These are phyloP conservation scores for Spilosoma lubricipeda DNA, from an alignment of 2,888 invertebrate species.

Conservation along the genomic window DNA sequence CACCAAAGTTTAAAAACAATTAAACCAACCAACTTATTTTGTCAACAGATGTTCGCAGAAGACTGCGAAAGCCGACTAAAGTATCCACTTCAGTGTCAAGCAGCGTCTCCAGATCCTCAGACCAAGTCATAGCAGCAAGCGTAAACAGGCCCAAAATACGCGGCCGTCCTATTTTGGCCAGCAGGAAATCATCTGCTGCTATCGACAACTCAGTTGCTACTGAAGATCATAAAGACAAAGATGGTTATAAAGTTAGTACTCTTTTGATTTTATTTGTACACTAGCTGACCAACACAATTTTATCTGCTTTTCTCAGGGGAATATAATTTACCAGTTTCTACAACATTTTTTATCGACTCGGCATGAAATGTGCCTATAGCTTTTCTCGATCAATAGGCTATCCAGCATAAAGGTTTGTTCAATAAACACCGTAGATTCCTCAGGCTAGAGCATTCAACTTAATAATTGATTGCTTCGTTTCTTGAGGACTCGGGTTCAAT, in stretches of 20 bases:
- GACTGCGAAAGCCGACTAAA: constrained; percentile 89
- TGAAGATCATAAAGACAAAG: constrained; percentile 88
- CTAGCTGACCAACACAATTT: no score
- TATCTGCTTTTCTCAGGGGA: no score
- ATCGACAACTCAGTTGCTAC: constrained; percentile 85
- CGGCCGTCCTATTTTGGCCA: constrained; percentile 86
- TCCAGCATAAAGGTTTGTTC: no score
- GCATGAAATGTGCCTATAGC: no score
- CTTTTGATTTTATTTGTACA: neutral
- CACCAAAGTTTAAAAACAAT: neutral
- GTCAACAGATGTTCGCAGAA: constrained; percentile 87
- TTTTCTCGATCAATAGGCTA: no score
- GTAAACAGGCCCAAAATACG: constrained; percentile 90
- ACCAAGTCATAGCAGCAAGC: constrained; percentile 80
- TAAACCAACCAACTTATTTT: neutral
- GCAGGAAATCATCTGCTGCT: constrained; percentile 84
- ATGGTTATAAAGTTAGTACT: constrained; percentile 88
- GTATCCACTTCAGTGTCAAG: constrained; percentile 86
- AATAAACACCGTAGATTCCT: no score
- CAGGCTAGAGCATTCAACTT: no score
- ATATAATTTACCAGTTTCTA: no score
- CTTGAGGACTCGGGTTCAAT: no score
- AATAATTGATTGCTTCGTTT: no score
- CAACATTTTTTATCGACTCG: no score
- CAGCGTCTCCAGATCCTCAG: constrained; percentile 88